These are phyloP conservation scores for Myopa tessellatipennis DNA, from an alignment of 2,888 invertebrate species.

Conservation along the genomic window DNA sequence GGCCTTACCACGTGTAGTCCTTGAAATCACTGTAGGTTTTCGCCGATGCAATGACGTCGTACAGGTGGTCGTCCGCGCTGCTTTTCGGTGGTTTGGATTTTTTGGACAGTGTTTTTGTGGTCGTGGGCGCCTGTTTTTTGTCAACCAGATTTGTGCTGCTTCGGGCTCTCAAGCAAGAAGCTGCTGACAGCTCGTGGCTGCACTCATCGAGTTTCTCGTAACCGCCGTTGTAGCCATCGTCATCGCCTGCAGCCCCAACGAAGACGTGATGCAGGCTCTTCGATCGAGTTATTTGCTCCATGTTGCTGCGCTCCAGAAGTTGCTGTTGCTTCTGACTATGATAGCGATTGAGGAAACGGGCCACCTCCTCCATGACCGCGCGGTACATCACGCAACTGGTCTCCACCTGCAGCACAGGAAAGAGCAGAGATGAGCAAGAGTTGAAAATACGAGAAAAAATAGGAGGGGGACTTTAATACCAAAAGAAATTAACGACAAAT, in stretches of 20 bases:
- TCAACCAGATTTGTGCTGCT: constrained; percentile 65
- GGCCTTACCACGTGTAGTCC: constrained; percentile 73
- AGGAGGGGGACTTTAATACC: background rate
- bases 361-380: constrained; percentile 76
- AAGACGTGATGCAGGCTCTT: constrained; percentile 67
- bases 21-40: constrained; percentile 68
- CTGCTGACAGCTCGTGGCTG: constrained; percentile 45
- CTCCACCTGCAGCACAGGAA: constrained; percentile 70
- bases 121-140: constrained; percentile 22
- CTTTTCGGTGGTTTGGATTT: constrained; percentile 18
- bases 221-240: constrained; percentile 46
- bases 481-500: background rate
- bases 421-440: constrained; percentile 2
- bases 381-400: constrained; percentile 77
- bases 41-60: constrained; percentile 56
- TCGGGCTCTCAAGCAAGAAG: constrained; percentile 58
- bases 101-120: background rate
- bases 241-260: constrained; percentile 48
- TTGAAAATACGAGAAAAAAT: background rate
- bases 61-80: constrained; percentile 40
- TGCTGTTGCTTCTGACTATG: constrained; percentile 55
- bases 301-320: constrained; percentile 49
- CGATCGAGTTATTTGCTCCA: constrained; percentile 66
- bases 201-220: constrained; percentile 42
- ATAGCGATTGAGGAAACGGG: constrained; percentile 74